A percentile compares a stretch with the other conserved stretches of the same genome.
These are phyloP conservation scores for Hydra vulgaris DNA, from an alignment of 30 jellyfish, hydroid and myxozoan genomes.

Conservation along the genomic window DNA sequence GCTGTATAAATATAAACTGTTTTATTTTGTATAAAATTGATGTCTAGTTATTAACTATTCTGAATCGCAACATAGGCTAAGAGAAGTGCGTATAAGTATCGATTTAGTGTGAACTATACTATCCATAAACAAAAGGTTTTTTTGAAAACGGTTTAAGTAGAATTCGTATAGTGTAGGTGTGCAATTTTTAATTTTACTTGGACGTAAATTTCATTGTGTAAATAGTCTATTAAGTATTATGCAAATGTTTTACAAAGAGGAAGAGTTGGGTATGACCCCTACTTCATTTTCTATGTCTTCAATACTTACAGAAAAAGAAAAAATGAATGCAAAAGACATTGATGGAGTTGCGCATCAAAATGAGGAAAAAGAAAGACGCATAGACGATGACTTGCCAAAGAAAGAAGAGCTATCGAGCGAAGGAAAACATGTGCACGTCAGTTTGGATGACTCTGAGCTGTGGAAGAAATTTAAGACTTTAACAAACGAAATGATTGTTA, in stretches of 20 bases:
- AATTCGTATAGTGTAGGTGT: background rate
- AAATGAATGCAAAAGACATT: slow-evolving; percentile 2
- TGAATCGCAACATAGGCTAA: background rate
- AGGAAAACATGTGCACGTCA: slow-evolving; percentile 62
- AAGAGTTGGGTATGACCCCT: slow-evolving; percentile 64
- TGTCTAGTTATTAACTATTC: background rate
- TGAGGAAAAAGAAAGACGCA: slow-evolving; percentile 16
- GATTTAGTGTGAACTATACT: background rate
- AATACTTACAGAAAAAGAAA: slow-evolving; percentile 37
- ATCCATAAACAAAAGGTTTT: background rate
- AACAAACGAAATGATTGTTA: slow-evolving; percentile 95
- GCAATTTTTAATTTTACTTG: background rate
- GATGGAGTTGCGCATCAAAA: background rate
- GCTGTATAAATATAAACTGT: background rate
- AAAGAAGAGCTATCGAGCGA: slow-evolving; percentile 35
- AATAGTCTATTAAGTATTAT: background rate
- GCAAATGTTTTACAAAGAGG: slow-evolving; percentile 23
- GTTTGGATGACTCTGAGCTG: slow-evolving; percentile 67
- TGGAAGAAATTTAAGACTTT: slow-evolving; percentile 80
- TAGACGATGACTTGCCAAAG: slow-evolving; percentile 31
- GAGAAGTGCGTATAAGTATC: background rate
- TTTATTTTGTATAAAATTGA: background rate
- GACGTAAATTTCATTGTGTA: background rate
- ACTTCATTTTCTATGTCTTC: slow-evolving; percentile 75
- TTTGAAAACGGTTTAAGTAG: background rate